Evolutionary conservation across 2,888 invertebrate genomes (phyloP), one percentile per base, ranked within the genome.

Genomic region (Cancer borealis): DNA sequence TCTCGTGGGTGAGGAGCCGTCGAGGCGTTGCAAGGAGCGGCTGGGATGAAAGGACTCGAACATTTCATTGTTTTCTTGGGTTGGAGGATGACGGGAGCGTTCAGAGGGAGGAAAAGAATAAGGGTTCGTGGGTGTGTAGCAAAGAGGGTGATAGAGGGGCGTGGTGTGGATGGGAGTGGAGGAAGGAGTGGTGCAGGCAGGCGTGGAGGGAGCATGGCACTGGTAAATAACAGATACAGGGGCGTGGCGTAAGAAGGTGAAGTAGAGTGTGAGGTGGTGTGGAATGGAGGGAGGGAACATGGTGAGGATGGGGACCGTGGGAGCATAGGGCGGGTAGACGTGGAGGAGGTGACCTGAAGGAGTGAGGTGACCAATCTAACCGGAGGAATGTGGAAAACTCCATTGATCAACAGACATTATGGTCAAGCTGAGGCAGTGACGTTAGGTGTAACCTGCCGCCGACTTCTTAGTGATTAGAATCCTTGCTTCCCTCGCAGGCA

Each of bases 1-100:
- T 97, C 97, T 99, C 93, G 98, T 99, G 96, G 99, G 98, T 98
- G 96, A 96, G 96, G 92, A 21, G 84, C 39, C 79, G 3, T 14
- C 66, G 3, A 14, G 54, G 14, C 17, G 79, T 5, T 30, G 87
- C 17, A 8, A 49, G 84, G 92, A 17, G 60, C 17, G 46, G 54
- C 17, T 10, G 8, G 90, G 46, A 73, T 26, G 39, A 14, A 39
- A 60, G 10, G 30, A 12, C n/a, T 84, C 45, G 46, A 21, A 17
- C 12, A 45, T 21, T 46, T 45, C 21, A 30, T 88, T 88, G 21
- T 3, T 3, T 17, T 49, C 46, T n/a, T 21, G 6, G 6, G 49
- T 21, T 12, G 89, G 49, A 47, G 10, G 26, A 46, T 14, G 21
- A 88, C n/a, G 3, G 49, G 8, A 14, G 84, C 45, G 30, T 89